A percentile compares a stretch with the other conserved stretches of the same genome.
Conservation (phyloP, 2,797 vertebrate genomes). For the Periparus ater region DNA sequence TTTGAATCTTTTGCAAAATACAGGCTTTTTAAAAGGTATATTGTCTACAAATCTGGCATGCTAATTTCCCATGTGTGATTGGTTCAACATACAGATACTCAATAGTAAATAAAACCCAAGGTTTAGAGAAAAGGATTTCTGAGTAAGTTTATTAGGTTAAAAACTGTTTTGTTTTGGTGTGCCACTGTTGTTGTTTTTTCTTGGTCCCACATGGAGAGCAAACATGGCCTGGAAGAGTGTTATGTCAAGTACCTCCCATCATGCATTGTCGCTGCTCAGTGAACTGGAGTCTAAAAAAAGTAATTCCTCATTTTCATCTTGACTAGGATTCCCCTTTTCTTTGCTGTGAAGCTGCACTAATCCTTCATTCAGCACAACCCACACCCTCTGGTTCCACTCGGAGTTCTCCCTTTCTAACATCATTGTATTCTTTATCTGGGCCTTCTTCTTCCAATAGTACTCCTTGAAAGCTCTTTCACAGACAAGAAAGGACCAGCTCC, state of each 20-base stretch:
- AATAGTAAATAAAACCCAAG: slow-evolving; percentile 21
- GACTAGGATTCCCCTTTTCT: slow-evolving; percentile 84
- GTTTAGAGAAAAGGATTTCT: slow-evolving; percentile 55
- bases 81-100: neutral
- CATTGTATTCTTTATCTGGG: slow-evolving; percentile 82
- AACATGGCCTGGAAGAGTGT: slow-evolving; percentile 95
- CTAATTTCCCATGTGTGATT: slow-evolving; percentile 5
- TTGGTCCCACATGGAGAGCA: slow-evolving; percentile 82
- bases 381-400: slow-evolving; percentile 77
- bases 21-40: neutral
- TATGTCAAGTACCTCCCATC: slow-evolving; percentile 98
- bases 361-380: slow-evolving; percentile 86
- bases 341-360: slow-evolving; percentile 85
- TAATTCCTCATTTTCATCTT: slow-evolving; percentile 94
- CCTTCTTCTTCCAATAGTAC: slow-evolving; percentile 82
- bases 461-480: slow-evolving; percentile 86
- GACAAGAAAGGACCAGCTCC: slow-evolving; percentile 86
- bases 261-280: slow-evolving; percentile 92
- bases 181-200: slow-evolving; percentile 76
- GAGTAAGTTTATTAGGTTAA: slow-evolving; percentile 79
- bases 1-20: neutral
- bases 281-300: slow-evolving; percentile 92
- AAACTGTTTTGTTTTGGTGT: slow-evolving; percentile 81
- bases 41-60: neutral
- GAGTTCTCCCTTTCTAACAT: slow-evolving; percentile 79